Percentiles rank a stretch among this genome's conserved stretches.
Evolutionary conservation across 2,888 invertebrate species (phyloP).

Genomic region (Brassicogethes aeneus): DNA sequence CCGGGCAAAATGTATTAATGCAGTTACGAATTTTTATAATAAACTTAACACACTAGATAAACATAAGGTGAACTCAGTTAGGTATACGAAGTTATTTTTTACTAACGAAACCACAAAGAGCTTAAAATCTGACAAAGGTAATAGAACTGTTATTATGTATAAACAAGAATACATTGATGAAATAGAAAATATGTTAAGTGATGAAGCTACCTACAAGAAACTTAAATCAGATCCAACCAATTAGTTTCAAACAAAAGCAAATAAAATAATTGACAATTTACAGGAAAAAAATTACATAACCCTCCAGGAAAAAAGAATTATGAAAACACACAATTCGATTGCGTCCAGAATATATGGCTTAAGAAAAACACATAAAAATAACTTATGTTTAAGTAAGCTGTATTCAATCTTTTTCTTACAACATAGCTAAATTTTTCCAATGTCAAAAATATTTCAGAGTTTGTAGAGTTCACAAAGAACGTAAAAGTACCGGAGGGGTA

Average conservation of each 20-base stretch:
- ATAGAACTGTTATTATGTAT: slow-evolving; percentile 5
- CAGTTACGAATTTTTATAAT: neutral
- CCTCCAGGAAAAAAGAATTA: neutral
- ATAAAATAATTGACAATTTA: neutral
- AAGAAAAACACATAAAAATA: neutral
- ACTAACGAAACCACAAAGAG: neutral
- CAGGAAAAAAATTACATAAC: neutral
- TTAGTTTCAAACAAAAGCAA: neutral
- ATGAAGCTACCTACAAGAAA: slow-evolving; percentile 1
- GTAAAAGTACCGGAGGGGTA: slow-evolving; percentile 3
- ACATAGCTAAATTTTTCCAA: slow-evolving; percentile 5
- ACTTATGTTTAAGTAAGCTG: slow-evolving; percentile 2
- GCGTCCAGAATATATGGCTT: neutral
- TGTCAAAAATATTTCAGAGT: slow-evolving; percentile 5
- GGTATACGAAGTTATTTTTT: neutral
- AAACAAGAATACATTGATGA: slow-evolving; percentile 1
- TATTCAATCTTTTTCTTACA: slow-evolving; percentile 2
- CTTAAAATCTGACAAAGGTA: slow-evolving; percentile 3
- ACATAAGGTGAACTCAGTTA: too few relatives aligned
- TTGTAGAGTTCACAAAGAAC: slow-evolving; percentile 3
- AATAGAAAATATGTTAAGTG: slow-evolving; percentile 3
- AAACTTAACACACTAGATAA: neutral
- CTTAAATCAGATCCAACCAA: slow-evolving; percentile 3
- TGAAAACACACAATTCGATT: neutral
- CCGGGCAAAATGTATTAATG: neutral